phyloP scores from a whole-genome alignment of 2,113 vertebrate genomes.

The Oncorhynchus nerka region DNA sequence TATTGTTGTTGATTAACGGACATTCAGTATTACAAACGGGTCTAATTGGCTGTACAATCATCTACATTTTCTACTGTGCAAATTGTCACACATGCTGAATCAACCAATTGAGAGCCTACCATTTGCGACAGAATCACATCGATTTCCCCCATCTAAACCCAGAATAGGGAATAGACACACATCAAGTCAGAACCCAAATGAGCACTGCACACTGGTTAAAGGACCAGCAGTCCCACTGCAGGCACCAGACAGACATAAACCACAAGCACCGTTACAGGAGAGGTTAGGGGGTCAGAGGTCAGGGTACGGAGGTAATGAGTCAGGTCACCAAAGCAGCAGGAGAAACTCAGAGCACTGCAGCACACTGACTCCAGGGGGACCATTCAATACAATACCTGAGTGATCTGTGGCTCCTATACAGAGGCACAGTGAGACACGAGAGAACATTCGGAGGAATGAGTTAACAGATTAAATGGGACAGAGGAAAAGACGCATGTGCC shows the following conservation, averaged over 20 bases:
- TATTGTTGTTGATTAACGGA: neutral
- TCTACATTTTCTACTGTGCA: no score
- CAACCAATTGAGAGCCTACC: no score
- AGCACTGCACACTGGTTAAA: no score
- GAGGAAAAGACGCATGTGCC: neutral
- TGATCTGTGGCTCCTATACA: conserved; percentile 88
- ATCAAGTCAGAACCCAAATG: no score
- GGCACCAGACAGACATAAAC: conserved; percentile 35
- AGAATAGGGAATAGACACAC: no score
- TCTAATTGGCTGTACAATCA: no score
- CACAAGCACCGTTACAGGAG: conserved; percentile 60
- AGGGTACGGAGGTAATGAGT: conserved; percentile 17
- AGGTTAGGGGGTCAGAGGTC: neutral
- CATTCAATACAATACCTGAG: conserved; percentile 78
- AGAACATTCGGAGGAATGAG: conserved; percentile 68
- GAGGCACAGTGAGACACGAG: conserved; percentile 38
- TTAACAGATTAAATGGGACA: conserved; percentile 43
- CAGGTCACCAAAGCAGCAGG: conserved; percentile 34
- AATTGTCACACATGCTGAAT: no score
- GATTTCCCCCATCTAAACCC: no score
- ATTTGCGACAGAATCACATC: no score
- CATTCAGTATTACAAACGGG: no score
- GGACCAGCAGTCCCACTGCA: conserved; percentile 47
- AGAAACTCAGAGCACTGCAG: conserved; percentile 4
- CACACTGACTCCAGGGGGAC: conserved; percentile 49